Base-by-base conservation (phyloP, 2,888 invertebrate species). In the Neoitamus cyanurus region DNA sequence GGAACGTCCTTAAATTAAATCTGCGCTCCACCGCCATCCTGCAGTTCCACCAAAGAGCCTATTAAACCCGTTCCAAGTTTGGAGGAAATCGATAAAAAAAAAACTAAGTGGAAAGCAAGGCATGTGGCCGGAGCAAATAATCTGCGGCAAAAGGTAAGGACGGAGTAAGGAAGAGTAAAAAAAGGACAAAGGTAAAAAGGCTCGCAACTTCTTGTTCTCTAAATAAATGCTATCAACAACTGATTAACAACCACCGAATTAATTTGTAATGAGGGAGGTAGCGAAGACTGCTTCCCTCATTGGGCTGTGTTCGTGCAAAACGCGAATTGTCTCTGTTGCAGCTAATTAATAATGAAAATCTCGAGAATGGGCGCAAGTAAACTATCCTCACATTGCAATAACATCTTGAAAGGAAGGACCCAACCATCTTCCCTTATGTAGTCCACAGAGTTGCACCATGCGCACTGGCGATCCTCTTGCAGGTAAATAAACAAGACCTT, bases 141-240 rank as follows among this genome's bases (percentile, higher is more conserved):
- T 11, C 11, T 15, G 58, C 20, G 25, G 31, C 58, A 80, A 9
- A 82, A 68, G 25, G 77, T 30, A n/a, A 1, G 37, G 73, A 78
- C 9, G 30, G 13, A 1, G 37, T 36, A 78, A 25, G 30, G 13
- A 46, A 13, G 6, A 20, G 25, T 25, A 80, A 82, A 15, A 82
- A 34, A 15, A 7, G 3, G 25, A 80, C 9, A 36, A 58, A 69
- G 36, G 20, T n/a, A 69, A 82, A 82, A 82, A 69, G 13, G 69
- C 9, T 9, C 15, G 15, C 36, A 34, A 69, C 30, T 70, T 31
- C 30, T 42, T 70, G 70, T 42, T 70, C 37, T 77, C 42, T 83
- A 85, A 77, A 85, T 85, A 85, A 85, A 84, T 83, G 83, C n/a
- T 36, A 83, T 84, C 85, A 85, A 85, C 85, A 84, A 85, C 85